A percentile compares a stretch with the other conserved stretches of the same genome.
phyloP scores from a whole-genome alignment of 2,888 invertebrate genomes.

The Oscheius sp. region DNA sequence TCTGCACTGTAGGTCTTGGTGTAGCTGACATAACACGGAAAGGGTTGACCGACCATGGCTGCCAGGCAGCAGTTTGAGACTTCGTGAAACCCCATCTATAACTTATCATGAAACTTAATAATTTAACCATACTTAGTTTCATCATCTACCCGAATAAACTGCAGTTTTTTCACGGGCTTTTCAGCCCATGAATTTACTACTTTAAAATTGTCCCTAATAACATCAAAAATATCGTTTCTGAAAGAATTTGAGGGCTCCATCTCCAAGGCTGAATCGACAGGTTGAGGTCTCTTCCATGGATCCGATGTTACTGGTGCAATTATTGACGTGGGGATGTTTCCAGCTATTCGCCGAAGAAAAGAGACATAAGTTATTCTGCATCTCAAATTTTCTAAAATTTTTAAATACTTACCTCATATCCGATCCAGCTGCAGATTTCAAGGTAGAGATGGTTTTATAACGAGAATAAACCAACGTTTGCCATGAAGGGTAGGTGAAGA shows the following conservation, averaged over 20 bases:
- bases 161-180: neutral
- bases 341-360: neutral
- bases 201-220: conserved; percentile 1
- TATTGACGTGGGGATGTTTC: neutral
- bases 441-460: conserved; percentile 18
- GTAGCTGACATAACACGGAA: neutral
- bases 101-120: too few relatives aligned
- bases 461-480: conserved; percentile 8
- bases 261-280: neutral
- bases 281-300: neutral
- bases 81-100: neutral
- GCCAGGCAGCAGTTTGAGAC: neutral
- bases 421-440: conserved; percentile 13
- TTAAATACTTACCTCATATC: conserved; percentile 19
- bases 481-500: conserved; percentile 29
- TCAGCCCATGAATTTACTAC: neutral
- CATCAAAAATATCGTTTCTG: conserved; percentile 7
- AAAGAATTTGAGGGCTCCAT: neutral
- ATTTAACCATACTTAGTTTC: too few relatives aligned
- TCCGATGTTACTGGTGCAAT: too few relatives aligned
- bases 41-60: neutral
- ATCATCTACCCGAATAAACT: neutral
- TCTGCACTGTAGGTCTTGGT: neutral
- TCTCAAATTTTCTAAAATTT: neutral
- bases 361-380: conserved; percentile 17